Evolutionary conservation across 2,888 invertebrate species (phyloP).

Genomic region (Apomyelois bistriatella): DNA sequence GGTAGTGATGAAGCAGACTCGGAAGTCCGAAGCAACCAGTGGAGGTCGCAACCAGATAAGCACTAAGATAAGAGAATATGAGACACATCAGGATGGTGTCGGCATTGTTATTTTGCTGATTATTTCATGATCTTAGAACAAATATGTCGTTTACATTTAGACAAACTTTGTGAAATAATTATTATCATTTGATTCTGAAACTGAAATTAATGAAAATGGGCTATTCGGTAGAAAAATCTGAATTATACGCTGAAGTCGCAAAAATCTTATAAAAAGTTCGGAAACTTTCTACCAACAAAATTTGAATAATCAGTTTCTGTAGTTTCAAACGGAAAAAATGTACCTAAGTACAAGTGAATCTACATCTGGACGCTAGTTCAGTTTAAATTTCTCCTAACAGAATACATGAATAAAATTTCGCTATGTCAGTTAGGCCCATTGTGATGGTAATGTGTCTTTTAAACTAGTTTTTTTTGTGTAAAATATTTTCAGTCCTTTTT

Average conservation of each 20-base stretch:
- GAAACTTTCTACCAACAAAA: constrained; percentile 3
- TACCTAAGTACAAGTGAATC: background rate
- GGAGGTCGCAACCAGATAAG: too few relatives aligned
- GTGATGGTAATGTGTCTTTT: constrained; percentile 11
- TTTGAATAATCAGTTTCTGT: constrained; percentile 8
- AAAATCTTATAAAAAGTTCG: background rate
- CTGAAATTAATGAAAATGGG: background rate
- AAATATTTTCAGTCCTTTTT: background rate
- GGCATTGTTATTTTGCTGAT: too few relatives aligned
- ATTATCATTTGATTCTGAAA: background rate
- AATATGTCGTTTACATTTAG: too few relatives aligned
- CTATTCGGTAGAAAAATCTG: background rate
- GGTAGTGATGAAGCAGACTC: too few relatives aligned
- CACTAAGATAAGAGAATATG: too few relatives aligned
- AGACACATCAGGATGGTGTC: too few relatives aligned
- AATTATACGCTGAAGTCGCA: background rate
- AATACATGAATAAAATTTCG: constrained; percentile 13
- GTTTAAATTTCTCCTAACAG: constrained; percentile 8
- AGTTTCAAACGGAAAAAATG: constrained; percentile 5
- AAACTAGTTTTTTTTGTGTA: background rate
- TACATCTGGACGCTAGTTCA: background rate
- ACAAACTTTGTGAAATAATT: too few relatives aligned
- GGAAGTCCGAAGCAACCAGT: too few relatives aligned
- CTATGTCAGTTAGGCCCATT: constrained; percentile 9
- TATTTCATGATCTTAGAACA: too few relatives aligned